Evolutionary conservation across 2,797 vertebrate species (phyloP), one percentile per base, ranked within the genome.

Genomic region (Cossypha polioptera): DNA sequence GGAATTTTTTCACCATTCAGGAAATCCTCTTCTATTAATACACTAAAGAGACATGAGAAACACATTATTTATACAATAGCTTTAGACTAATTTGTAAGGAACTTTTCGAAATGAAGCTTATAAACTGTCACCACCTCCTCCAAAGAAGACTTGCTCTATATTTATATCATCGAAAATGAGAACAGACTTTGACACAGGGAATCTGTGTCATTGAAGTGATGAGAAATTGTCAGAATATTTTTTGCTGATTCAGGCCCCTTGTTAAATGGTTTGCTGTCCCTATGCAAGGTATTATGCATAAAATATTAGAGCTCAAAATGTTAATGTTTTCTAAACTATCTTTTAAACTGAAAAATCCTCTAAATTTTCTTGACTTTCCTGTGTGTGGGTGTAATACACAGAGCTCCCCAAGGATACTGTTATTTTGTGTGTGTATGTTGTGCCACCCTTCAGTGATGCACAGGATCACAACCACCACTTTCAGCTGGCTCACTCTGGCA

Each of bases 361-460:
- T n/a, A 21, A 47, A 42, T 18, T 72, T 58, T 48, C 43, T 65
- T 82, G 33, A 5, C 25, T 69, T 78, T 35, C 14, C 21, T 33
- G 9, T 2, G 0, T 1, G 2, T 11, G 13, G 16, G 5, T 54
- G 2, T 4, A 24, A 33, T 1, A 8, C 8, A 4, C 11, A 2
- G 31, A 12, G 29, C 5, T 73, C 48, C 53, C 50, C 29, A 26
- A 43, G 13, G 16, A 58, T 16, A 0, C 7, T 54, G 9, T 31
- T 76, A 5, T 15, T 57, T 35, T 10, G 11, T 29, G 11, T 68
- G 4, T 53, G 9, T 21, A 0, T 42, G 11, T 78, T 25, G 15
- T 9, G 28, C 5, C 33, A 5, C 26, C 47, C 22, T 31, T 51
- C 63, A 66, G 50, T n/a, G 71, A n/a, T 14, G 15, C 43, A 7